Conservation (phyloP, 2,888 invertebrate species). For the Gari tellinella region DNA sequence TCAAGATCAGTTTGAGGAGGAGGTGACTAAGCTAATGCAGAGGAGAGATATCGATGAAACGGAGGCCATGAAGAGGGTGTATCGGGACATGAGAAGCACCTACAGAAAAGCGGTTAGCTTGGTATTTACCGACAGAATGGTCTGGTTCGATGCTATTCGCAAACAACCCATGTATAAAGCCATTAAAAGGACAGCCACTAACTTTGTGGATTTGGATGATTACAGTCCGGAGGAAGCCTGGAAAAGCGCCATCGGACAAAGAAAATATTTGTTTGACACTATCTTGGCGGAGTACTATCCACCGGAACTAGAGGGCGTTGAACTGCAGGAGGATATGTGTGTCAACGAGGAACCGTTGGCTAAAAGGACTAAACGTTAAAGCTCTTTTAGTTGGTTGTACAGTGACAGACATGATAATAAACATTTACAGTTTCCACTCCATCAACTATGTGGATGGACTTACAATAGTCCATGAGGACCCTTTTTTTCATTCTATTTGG, state of each 20-base stretch:
- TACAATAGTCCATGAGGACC: no score
- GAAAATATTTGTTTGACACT: constrained; percentile 10
- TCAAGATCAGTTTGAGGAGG: no score
- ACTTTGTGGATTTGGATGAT: constrained; percentile 8
- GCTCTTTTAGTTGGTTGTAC: no score
- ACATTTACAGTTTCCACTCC: no score
- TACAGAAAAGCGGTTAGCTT: background rate
- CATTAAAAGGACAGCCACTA: constrained; percentile 1
- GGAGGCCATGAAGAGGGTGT: background rate
- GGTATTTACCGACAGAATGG: no score
- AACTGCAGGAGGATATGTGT: background rate
- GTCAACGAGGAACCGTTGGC: background rate
- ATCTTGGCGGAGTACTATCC: constrained; percentile 8
- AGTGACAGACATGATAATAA: no score
- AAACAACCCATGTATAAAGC: background rate
- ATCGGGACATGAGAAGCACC: background rate
- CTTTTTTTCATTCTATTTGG: no score
- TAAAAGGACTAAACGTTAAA: no score
- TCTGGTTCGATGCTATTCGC: no score
- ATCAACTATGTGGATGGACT: no score
- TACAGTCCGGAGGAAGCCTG: constrained; percentile 9
- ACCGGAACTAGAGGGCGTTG: background rate
- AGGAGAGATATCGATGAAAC: background rate
- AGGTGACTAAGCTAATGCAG: no score
- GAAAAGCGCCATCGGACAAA: constrained; percentile 4